These are phyloP conservation scores for Myanophis thanlyinensis DNA, from an alignment of 2,113 vertebrate species.

Conservation along the genomic window DNA sequence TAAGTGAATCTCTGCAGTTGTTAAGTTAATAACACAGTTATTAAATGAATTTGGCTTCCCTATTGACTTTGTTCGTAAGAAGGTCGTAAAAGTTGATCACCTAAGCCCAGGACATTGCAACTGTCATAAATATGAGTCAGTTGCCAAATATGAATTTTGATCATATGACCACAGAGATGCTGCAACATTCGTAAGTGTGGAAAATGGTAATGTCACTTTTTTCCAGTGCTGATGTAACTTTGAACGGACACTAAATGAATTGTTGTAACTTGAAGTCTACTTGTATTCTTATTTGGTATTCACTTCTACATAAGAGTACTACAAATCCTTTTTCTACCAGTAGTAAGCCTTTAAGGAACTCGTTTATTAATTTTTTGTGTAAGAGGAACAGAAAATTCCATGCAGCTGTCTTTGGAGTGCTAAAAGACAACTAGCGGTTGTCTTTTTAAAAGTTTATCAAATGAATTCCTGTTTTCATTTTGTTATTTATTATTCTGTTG, in stretches of 20 bases:
- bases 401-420: background rate
- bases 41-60: too few species aligned
- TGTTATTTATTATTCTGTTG: slow-evolving; percentile 20
- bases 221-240: background rate
- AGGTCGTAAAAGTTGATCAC: too few species aligned
- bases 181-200: too few species aligned
- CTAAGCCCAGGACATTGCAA: too few species aligned
- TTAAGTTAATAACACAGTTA: too few species aligned
- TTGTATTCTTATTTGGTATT: background rate
- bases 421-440: background rate
- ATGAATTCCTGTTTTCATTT: background rate
- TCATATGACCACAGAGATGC: too few species aligned
- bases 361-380: background rate
- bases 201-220: background rate
- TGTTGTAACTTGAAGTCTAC: background rate
- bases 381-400: background rate
- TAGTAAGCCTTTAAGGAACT: background rate
- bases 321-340: background rate
- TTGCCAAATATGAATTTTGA: too few species aligned
- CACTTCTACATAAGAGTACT: background rate
- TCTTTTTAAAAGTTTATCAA: background rate
- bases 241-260: background rate
- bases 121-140: too few species aligned
- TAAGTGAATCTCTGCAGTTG: too few species aligned
- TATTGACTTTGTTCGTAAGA: too few species aligned